These are phyloP conservation scores for Zosterops pallidus DNA, from an alignment of 2,113 vertebrate species.

Conservation along the genomic window DNA sequence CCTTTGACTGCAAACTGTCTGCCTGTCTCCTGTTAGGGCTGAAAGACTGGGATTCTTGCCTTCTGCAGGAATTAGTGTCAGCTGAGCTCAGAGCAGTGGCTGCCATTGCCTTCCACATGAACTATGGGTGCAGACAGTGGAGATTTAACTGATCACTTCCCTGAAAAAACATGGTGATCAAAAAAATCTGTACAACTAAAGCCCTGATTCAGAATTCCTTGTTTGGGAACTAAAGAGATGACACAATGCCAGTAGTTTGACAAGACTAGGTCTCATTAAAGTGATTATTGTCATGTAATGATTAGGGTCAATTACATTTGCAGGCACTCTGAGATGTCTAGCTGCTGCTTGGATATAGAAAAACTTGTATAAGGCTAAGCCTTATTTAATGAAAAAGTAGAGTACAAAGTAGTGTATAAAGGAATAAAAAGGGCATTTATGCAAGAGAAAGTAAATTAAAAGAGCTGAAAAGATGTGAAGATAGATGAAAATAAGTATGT, in stretches of 20 bases:
- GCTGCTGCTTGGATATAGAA: neutral
- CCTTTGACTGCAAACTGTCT: neutral
- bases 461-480: neutral
- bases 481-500: neutral
- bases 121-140: neutral
- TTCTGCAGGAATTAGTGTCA: neutral
- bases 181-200: neutral
- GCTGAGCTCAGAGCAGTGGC: neutral
- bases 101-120: neutral
- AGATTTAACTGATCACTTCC: neutral
- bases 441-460: neutral
- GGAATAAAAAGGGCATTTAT: neutral
- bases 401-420: neutral
- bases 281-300: neutral
- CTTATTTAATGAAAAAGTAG: neutral
- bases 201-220: neutral
- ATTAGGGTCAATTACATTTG: neutral
- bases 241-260: neutral
- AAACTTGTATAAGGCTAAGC: neutral
- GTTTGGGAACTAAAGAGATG: neutral
- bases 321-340: neutral
- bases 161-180: neutral
- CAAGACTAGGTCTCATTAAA: neutral
- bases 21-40: neutral
- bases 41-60: neutral